Base-by-base conservation (phyloP, 2,888 invertebrate species). In the Lasioglossum calceatum region DNA sequence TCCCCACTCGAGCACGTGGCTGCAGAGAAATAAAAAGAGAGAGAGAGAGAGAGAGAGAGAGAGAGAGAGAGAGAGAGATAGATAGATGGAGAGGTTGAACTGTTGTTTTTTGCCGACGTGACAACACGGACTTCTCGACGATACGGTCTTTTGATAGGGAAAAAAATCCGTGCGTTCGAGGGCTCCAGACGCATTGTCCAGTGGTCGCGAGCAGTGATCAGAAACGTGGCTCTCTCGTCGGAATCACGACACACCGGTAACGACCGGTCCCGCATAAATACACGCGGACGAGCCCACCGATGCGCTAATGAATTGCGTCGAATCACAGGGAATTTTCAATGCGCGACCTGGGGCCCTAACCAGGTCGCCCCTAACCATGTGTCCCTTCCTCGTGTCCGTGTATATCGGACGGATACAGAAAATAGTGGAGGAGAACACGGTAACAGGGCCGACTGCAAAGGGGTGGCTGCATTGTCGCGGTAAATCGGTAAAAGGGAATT, bases 261-360 rank as follows among this genome's bases (percentile, higher is more conserved):
- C 92, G 91, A 91, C 91, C 90, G 88, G 91, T 54, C 87, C 92
- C 91, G 93, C 92, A 93, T 93, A 94, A 94, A 94, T 93, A 93
- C 92, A 93, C 92, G 91, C 91, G 88, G 88, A 16, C 64, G 27
- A 64, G 32, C 87, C 78, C 71, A 79, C 71, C 71, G 47, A 16
- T 71, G 54, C 77, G 70, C 92, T 92, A 92, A 94, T 94, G 93
- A 94, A 94, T 94, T 92, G 92, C 90, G 54, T 76, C 85, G 89
- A 92, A 92, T 93, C 93, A 93, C 91, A 92, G 92, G 82, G 92
- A 93, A 93, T 92, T 93, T 93, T 93, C 92, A 88, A 93, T 93
- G 89, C 85, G 72, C 77, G 47, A 4, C 54, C 44, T 10, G 27
- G 44, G 32, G 70, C 2, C 42, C 61, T 42, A 42, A 36, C 70